phyloP scores from a whole-genome alignment of 2,888 invertebrate genomes.

The Formica aserva region DNA sequence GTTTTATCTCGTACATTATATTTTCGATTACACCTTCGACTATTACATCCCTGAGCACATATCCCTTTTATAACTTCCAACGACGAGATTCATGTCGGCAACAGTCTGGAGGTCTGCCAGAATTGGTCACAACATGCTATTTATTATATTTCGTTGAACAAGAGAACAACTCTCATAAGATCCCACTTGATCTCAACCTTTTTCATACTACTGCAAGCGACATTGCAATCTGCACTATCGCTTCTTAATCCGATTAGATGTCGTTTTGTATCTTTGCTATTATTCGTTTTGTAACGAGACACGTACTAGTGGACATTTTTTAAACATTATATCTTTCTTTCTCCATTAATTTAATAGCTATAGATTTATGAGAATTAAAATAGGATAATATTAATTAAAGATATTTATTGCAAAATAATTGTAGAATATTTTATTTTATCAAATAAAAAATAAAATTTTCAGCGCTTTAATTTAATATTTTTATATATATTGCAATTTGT shows the following conservation, averaged over 20 bases:
- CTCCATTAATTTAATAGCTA: neutral
- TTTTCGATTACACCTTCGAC: neutral
- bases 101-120: slow-evolving; percentile 65
- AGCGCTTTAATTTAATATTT: neutral
- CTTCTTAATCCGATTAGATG: slow-evolving; percentile 39
- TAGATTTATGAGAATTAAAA: slow-evolving; percentile 6
- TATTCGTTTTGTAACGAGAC: neutral
- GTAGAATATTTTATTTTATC: neutral
- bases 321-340: neutral
- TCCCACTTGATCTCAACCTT: slow-evolving; percentile 55
- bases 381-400: neutral
- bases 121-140: slow-evolving; percentile 56
- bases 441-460: neutral
- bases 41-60: slow-evolving; percentile 16
- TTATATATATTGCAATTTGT: neutral
- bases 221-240: slow-evolving; percentile 52
- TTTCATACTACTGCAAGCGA: slow-evolving; percentile 58
- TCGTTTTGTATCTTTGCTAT: neutral
- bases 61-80: slow-evolving; percentile 53
- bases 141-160: slow-evolving; percentile 70
- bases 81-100: slow-evolving; percentile 60
- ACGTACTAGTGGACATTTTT: neutral
- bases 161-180: slow-evolving; percentile 56
- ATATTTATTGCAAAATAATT: neutral
- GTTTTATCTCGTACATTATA: neutral